Base-by-base conservation (phyloP, 35 echinoderm and acorn worm species). In the Heliocidaris tuberculata region DNA sequence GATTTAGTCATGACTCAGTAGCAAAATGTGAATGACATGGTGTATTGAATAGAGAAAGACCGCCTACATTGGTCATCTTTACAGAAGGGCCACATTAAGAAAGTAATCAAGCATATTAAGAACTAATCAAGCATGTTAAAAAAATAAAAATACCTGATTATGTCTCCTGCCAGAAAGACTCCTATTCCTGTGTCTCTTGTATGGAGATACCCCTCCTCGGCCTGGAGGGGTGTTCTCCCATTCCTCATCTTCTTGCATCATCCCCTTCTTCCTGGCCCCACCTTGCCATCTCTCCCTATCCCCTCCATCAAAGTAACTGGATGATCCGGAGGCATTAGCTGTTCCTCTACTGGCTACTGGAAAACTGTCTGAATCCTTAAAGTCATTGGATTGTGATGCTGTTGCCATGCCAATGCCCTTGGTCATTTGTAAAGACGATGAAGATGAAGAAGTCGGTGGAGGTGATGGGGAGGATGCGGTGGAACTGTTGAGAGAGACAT, bases 171-270 rank as follows among this genome's bases (percentile, higher is more conserved):
- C 65, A 27, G 65, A 78, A 7, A n/a, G 65, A 78, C 17, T 78
- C 27, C 65, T 78, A 78, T 78, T 78, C 65, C 65, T 21, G 65
- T 19, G 65, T 78, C 65, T 19, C 21, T 78, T 78, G 65, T 78
- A 78, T 19, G 65, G 65, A 7, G 91, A 93, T 7, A 93, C n/a
- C 29, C 48, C 48, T 59, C n/a, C 50, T 31, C 91, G 27, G 7
- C 47, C 91, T 59, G 91, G 91, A 24, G 91, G 91, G 9, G 50
- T 93, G 91, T 93, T 93, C 91, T 93, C 91, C 48, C 48, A 48
- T 27, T 59, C 91, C 50, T 93, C 91, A 13, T 59, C 50, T 30
- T 59, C 48, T 59, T 56, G 9, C 12, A 48, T 27, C 87, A 47
- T 5, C 31, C 47, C 47, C 87, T 48, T 42, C 87, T 48, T 89